Conservation (phyloP, 2,888 invertebrate species). For the Xiphydria camelus region DNA sequence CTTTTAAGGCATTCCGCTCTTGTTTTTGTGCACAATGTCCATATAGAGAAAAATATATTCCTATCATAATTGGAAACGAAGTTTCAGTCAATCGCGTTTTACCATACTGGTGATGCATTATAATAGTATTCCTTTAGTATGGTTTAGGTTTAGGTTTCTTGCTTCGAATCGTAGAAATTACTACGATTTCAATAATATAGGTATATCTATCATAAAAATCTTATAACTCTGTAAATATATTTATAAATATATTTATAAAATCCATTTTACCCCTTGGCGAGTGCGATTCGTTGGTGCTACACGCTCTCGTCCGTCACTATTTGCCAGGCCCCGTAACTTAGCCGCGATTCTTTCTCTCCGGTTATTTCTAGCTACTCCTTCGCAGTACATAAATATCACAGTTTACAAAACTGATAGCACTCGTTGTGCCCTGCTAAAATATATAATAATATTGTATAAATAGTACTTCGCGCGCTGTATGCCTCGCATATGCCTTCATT, state of each 20-base stretch:
- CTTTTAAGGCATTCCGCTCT: no score
- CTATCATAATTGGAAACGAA: no score
- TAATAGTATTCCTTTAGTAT: no score
- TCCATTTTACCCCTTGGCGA: not conserved
- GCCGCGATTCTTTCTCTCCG: slow-evolving; percentile 2
- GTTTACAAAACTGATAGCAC: slow-evolving; percentile 52
- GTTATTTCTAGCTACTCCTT: slow-evolving; percentile 14
- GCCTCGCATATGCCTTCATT: no score
- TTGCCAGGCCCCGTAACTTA: not conserved
- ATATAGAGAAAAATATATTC: no score
- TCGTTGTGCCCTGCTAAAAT: slow-evolving; percentile 20
- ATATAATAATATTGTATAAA: slow-evolving; percentile 18
- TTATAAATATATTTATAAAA: not conserved
- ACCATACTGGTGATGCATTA: no score
- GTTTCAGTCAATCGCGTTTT: no score
- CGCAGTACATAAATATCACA: slow-evolving; percentile 51
- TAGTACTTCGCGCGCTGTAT: no score
- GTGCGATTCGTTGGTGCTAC: not conserved
- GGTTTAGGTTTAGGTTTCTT: no score
- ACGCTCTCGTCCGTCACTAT: no score
- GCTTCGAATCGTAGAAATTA: no score
- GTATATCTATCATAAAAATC: not conserved
- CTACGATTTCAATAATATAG: not conserved
- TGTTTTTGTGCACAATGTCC: no score
- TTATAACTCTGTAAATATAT: not conserved